Percentiles rank a stretch among this genome's conserved stretches.
Conservation (phyloP, 2,888 invertebrate species). For the Scrobipalpa costella region DNA sequence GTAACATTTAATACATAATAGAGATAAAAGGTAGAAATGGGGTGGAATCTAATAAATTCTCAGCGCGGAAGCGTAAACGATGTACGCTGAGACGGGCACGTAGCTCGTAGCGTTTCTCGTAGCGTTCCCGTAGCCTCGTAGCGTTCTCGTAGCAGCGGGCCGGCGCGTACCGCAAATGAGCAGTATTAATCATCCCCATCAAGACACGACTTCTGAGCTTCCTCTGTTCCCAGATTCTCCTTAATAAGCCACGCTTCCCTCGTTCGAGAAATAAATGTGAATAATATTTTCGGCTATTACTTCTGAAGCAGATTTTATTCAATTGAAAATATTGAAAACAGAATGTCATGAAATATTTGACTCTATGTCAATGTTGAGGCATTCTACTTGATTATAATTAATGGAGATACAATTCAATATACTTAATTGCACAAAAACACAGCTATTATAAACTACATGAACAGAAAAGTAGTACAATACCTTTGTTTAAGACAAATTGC, state of each 20-base stretch:
- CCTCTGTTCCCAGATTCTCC: conserved; percentile 67
- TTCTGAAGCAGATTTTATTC: not conserved
- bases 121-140: conserved; percentile 47
- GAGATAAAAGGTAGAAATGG: conserved; percentile 76
- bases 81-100: conserved; percentile 74
- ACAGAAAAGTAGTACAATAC: too few relatives aligned
- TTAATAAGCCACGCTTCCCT: conserved; percentile 56
- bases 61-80: conserved; percentile 76
- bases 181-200: conserved; percentile 78
- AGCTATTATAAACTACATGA: too few relatives aligned
- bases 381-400: too few relatives aligned
- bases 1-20: conserved; percentile 70
- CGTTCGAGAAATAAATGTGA: conserved; percentile 45
- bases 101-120: conserved; percentile 59
- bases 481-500: too few relatives aligned
- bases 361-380: too few relatives aligned
- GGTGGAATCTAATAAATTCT: conserved; percentile 76
- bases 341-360: not conserved
- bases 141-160: conserved; percentile 43
- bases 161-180: conserved; percentile 75
- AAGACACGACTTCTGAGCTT: conserved; percentile 74
- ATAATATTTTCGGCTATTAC: conserved; percentile 21
- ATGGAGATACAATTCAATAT: too few relatives aligned
- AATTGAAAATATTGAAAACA: not conserved
- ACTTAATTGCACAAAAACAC: too few relatives aligned